Conservation (phyloP, 1,140 invertebrate species). For the Drosophila ambigua region DNA sequence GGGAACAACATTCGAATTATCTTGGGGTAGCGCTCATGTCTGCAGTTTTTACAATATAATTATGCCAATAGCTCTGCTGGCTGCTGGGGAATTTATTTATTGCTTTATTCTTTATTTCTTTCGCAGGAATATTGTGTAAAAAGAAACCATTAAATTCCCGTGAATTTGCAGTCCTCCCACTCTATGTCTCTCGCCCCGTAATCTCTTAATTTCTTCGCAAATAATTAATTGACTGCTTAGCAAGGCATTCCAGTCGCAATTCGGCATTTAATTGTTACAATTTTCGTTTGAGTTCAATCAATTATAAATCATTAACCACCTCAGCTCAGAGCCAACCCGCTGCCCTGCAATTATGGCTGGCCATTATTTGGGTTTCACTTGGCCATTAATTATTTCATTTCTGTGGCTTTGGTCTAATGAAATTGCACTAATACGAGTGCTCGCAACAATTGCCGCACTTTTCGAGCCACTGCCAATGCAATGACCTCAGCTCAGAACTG, state of each 20-base stretch:
- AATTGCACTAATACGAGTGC: conserved; percentile 39
- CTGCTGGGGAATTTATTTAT: too few species aligned
- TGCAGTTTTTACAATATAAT: too few species aligned
- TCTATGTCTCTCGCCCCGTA: too few species aligned
- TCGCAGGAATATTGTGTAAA: too few species aligned
- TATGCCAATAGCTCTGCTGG: too few species aligned
- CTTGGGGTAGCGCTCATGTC: too few species aligned
- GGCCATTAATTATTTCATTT: conserved; percentile 66
- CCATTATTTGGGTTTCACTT: conserved; percentile 44
- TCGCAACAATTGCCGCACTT: conserved; percentile 33
- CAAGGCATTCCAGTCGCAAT: conserved; percentile 31
- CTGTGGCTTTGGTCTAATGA: conserved; percentile 46
- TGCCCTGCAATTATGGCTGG: conserved; percentile 19
- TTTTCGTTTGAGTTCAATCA: conserved; percentile 57
- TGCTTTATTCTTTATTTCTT: too few species aligned
- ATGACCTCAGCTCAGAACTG: conserved; percentile 39
- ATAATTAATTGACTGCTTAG: conserved; percentile 46
- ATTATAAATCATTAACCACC: conserved; percentile 70
- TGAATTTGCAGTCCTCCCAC: too few species aligned
- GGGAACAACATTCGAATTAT: too few species aligned
- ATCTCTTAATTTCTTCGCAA: too few species aligned
- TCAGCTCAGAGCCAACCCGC: too few species aligned
- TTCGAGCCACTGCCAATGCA: conserved; percentile 27
- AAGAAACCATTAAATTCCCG: too few species aligned
- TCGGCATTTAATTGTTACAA: conserved; percentile 45